Base-by-base conservation (phyloP, 2,797 vertebrate genomes). In the Mus minutoides region DNA sequence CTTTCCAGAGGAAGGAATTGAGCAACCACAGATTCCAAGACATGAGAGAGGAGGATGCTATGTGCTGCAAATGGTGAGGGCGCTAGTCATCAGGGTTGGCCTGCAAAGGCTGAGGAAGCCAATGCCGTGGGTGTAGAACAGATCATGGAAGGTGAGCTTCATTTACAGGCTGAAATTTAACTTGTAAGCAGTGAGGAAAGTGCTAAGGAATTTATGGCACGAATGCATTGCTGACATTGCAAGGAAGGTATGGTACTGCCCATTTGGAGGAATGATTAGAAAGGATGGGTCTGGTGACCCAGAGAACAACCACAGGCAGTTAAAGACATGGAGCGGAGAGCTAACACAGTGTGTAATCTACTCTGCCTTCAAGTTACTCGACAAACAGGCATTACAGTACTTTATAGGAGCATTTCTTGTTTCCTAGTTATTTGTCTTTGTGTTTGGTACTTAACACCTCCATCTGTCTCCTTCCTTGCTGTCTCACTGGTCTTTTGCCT, bases 131-230 rank as follows among this genome's bases (percentile, higher is more conserved):
- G 19, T 54, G 46, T 7, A 14, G 52, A n/a, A 54, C 34, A 80
- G 54, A 71, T 56, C 2, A 31, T 7, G 2, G 26, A 64, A 58
- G 19, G 69, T 2, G 14, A 87, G 37, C 49, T 76, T 93, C 91
- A 62, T 17, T 85, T 46, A 76, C 37, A 86, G n/a, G 24, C 10
- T 86, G 54, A 87, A 73, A 37, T 86, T 9, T 56, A 92, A 64
- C 37, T 73, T 87, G 76, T 58, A 67, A 76, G 26, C 6, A n/a
- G 10, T n/a, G 67, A 76, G 40, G 56, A 82, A 56, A 82, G 34
- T 85, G 24, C 83, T 90, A 37, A 95, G 54, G 71, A 67, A 96
- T 92, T 92, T 90, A 49, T 49, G 71, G 34, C 37, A 90, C 64
- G 43, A 90, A 94, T 71, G 49, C 78, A 95, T 83, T 22, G 37